These are phyloP conservation scores for Orientallactaga sibirica DNA, from an alignment of 2,797 vertebrate genomes.

Conservation along the genomic window DNA sequence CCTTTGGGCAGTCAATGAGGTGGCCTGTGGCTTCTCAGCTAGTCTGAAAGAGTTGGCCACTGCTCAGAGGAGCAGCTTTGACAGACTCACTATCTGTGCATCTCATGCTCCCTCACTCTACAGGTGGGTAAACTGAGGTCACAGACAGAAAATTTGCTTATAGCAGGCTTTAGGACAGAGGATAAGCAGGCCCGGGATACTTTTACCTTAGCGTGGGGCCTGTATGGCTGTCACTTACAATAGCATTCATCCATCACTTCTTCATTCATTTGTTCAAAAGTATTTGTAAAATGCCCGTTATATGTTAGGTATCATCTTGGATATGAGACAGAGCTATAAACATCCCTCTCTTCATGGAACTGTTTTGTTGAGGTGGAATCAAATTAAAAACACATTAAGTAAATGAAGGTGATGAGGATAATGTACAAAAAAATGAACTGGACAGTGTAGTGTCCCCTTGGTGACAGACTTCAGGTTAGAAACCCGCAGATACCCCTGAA, in stretches of 20 bases:
- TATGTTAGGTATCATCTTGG: neutral
- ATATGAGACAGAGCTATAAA: neutral
- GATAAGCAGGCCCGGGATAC: neutral
- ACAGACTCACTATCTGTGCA: accelerated
- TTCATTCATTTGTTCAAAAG: neutral
- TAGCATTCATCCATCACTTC: neutral
- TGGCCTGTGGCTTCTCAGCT: neutral
- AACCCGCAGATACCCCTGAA: neutral
- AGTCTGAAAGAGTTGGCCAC: accelerated
- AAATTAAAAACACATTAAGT: neutral
- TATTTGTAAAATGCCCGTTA: neutral
- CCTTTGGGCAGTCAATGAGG: neutral
- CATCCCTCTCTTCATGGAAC: neutral
- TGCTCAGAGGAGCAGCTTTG: neutral
- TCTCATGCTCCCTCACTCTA: too few species aligned
- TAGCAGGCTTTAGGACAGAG: neutral
- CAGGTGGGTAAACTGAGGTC: neutral
- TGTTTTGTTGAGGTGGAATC: neutral
- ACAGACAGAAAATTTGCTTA: neutral
- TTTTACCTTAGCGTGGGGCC: neutral
- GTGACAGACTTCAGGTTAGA: neutral
- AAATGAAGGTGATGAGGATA: neutral
- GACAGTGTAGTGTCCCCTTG: neutral
- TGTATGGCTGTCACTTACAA: neutral
- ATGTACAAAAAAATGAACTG: neutral